Base-by-base conservation (phyloP, 2,797 vertebrate species). In the Percopsis omiscomaycus region DNA sequence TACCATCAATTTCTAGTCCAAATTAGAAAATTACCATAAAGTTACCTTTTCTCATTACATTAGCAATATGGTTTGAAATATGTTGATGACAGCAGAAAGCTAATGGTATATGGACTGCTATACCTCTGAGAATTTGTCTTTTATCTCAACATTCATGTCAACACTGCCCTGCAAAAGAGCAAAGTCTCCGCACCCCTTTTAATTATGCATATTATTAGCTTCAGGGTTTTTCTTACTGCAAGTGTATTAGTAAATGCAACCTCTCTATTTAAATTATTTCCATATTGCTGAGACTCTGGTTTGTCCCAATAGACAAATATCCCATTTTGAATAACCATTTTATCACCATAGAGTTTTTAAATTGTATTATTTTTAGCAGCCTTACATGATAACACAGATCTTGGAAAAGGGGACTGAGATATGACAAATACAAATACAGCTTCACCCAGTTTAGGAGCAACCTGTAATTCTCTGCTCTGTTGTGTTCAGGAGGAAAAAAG, bases 401-500 rank as follows among this genome's bases (percentile, higher is more conserved):
- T 65, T 14, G 56, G 45, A 64, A 63, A 69, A 59, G 11, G 29
- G 3, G 3, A 12, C 46, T 55, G n/a, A 30, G 51, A 65, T 28
- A 70, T 16, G 61, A 15, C 3, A 28, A 58, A 46, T 6, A 1
- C 0, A 66, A 75, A 59, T 71, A n/a, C 65, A 16, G 28, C 47
- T 4, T 27, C 63, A 62, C 60, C n/a, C 22, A 52, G 6, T 64
- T 42, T 66, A 15, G 13, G 59, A 45, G 12, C 2, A 45, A 30
- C 22, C 37, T 37, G n/a, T 27, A 5, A 74, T 68, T 62, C 68
- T 57, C 47, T 0, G 29, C 47, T 13, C n/a, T 13, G 47, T 13
- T 48, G 12, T 13, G 46, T 28, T 13, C 49, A 97, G 96, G 95
- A 93, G 93, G 78, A 94, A 92, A 85, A 91, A 90, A 29, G 92